Percentiles rank a stretch among this genome's conserved stretches.
Conservation (phyloP, 1,140 invertebrate species). For the Lasioglossum baleicum region DNA sequence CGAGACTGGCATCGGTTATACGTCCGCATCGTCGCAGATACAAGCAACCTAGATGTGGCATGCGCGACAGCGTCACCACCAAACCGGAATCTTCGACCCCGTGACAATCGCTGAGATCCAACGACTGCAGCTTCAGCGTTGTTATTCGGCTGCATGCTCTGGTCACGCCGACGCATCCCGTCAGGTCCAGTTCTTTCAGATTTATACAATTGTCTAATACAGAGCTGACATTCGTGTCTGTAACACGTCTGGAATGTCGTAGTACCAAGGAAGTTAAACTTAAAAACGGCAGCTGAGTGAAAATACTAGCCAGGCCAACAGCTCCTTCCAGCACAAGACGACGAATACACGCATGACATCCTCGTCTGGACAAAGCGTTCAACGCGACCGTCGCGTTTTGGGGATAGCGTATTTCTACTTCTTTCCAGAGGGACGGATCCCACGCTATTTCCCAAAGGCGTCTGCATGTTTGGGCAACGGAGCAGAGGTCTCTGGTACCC, state of each 20-base stretch:
- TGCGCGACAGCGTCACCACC: slow-evolving; percentile 89
- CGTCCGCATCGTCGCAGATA: slow-evolving; percentile 92
- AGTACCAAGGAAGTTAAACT: slow-evolving; percentile 70
- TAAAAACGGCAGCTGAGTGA: slow-evolving; percentile 78
- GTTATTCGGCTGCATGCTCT: slow-evolving; percentile 83
- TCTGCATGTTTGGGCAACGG: slow-evolving; percentile 89
- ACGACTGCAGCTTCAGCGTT: slow-evolving; percentile 84
- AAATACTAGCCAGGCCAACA: slow-evolving; percentile 87
- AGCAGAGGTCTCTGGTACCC: slow-evolving; percentile 88
- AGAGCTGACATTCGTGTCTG: slow-evolving; percentile 64
- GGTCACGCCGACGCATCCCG: slow-evolving; percentile 85
- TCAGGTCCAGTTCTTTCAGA: slow-evolving; percentile 82
- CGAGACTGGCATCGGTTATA: slow-evolving; percentile 90
- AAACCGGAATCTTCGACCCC: slow-evolving; percentile 91
- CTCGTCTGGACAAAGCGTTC: slow-evolving; percentile 81
- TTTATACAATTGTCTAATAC: slow-evolving; percentile 70
- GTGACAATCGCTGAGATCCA: slow-evolving; percentile 93
- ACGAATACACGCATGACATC: slow-evolving; percentile 80
- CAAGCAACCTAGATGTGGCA: slow-evolving; percentile 92
- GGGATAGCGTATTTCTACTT: slow-evolving; percentile 83
- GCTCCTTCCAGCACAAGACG: slow-evolving; percentile 87
- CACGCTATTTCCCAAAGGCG: slow-evolving; percentile 91
- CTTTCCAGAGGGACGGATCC: slow-evolving; percentile 89
- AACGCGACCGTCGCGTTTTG: slow-evolving; percentile 81
- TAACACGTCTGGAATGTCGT: slow-evolving; percentile 67